A percentile compares a stretch with the other conserved stretches of the same genome.
phyloP scores from a whole-genome alignment of 2,113 vertebrate species.

The Ceratotherium simum region DNA sequence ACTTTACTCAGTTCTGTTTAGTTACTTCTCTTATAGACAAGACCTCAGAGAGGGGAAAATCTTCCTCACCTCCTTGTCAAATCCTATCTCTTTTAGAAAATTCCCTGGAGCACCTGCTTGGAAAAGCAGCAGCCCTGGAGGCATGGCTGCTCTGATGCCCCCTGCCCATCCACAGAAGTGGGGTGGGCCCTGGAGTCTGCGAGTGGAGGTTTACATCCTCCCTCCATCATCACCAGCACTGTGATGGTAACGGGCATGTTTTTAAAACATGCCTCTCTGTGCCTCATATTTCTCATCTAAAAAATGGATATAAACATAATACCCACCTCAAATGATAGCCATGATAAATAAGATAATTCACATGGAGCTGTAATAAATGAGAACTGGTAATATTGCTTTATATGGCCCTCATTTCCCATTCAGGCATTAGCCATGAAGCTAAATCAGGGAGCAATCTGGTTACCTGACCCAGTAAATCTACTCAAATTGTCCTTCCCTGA shows the following conservation, averaged over 20 bases:
- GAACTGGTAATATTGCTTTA: neutral
- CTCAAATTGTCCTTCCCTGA: neutral
- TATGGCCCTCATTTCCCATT: neutral
- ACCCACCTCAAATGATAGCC: neutral
- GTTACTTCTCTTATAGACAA: neutral
- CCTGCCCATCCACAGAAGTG: neutral
- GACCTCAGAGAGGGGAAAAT: neutral
- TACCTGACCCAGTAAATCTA: neutral
- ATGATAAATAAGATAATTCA: neutral
- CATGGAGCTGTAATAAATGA: neutral
- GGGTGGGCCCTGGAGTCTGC: fast-evolving
- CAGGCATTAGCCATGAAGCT: neutral
- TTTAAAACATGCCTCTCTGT: neutral
- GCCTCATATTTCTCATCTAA: neutral
- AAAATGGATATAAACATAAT: neutral
- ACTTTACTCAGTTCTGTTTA: neutral
- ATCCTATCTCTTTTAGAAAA: neutral
- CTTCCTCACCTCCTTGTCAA: neutral
- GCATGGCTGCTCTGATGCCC: fast-evolving
- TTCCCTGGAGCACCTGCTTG: neutral
- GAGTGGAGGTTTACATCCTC: neutral
- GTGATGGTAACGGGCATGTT: neutral
- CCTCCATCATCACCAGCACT: neutral
- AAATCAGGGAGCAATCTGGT: neutral
- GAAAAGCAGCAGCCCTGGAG: neutral